Evolutionary conservation across 92 coral and sea anemone genomes (phyloP).

Genomic region (Hydrozoanthus gracilis): DNA sequence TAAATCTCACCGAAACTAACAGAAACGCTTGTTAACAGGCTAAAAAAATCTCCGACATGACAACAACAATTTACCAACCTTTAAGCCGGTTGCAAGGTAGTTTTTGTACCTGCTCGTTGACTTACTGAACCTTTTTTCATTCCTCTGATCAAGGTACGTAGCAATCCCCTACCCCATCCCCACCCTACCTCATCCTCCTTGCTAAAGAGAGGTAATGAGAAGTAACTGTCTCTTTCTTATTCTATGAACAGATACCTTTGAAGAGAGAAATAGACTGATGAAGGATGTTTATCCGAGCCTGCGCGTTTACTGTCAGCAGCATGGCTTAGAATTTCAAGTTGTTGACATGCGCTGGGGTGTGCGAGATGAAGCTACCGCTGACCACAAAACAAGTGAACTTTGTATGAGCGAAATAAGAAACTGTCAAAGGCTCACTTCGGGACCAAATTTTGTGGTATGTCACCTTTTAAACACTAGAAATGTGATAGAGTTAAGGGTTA

Average conservation of each 20-base stretch:
- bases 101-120: too few species aligned
- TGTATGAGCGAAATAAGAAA: constrained; percentile 81
- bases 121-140: too few species aligned
- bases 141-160: too few species aligned
- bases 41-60: too few species aligned
- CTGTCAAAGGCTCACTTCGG: constrained; percentile 85
- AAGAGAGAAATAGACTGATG: constrained; percentile 85
- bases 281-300: constrained; percentile 87
- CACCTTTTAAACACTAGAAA: too few species aligned
- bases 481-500: neutral
- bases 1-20: too few species aligned
- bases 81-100: too few species aligned
- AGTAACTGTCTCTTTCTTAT: neutral
- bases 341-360: constrained; percentile 97
- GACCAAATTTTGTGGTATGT: constrained; percentile 90
- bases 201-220: too few species aligned
- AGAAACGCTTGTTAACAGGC: too few species aligned
- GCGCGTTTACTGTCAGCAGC: constrained; percentile 86
- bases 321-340: constrained; percentile 86
- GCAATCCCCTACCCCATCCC: too few species aligned
- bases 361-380: constrained; percentile 91
- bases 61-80: too few species aligned
- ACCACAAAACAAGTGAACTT: constrained; percentile 86
- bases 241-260: constrained; percentile 70
- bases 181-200: too few species aligned